Evolutionary conservation across 2,113 vertebrate genomes (phyloP).

Genomic region (Ariopsis seemanni): DNA sequence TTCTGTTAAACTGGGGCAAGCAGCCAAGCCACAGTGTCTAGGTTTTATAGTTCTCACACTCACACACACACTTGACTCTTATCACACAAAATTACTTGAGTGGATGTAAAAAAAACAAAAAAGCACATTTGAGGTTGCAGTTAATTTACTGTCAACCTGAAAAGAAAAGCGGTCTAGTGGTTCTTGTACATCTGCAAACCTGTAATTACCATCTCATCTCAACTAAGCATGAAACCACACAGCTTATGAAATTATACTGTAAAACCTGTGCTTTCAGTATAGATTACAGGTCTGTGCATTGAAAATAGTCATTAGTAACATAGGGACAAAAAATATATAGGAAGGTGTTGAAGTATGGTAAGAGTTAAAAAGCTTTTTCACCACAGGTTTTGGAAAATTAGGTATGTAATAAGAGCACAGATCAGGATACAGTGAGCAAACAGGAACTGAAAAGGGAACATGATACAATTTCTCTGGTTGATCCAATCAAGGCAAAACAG

Average conservation of each 20-base stretch:
- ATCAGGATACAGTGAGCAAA: constrained; percentile 1
- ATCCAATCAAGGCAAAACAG: background rate
- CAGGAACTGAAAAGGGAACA: background rate
- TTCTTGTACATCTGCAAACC: background rate
- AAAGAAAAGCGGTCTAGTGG: background rate
- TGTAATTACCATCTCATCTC: background rate
- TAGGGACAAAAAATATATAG: background rate
- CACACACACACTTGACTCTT: constrained; percentile 8
- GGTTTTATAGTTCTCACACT: background rate
- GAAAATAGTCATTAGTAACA: constrained; percentile 8
- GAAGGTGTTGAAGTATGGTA: background rate
- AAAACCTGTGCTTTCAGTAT: background rate
- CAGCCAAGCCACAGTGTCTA: background rate
- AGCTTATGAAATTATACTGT: background rate
- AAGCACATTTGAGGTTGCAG: background rate
- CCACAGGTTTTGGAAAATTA: background rate
- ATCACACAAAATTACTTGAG: background rate
- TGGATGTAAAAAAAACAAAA: constrained; percentile 18
- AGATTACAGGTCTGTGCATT: constrained; percentile 10
- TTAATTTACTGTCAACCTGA: constrained; percentile 2
- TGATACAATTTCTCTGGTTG: background rate
- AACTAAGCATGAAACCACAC: background rate
- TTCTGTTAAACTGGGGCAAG: constrained; percentile 17
- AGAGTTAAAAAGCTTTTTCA: background rate
- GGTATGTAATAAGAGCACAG: background rate